Evolutionary conservation across 2,113 vertebrate species (phyloP), one percentile per base, ranked within the genome.

Genomic region (Chaetura pelagica): DNA sequence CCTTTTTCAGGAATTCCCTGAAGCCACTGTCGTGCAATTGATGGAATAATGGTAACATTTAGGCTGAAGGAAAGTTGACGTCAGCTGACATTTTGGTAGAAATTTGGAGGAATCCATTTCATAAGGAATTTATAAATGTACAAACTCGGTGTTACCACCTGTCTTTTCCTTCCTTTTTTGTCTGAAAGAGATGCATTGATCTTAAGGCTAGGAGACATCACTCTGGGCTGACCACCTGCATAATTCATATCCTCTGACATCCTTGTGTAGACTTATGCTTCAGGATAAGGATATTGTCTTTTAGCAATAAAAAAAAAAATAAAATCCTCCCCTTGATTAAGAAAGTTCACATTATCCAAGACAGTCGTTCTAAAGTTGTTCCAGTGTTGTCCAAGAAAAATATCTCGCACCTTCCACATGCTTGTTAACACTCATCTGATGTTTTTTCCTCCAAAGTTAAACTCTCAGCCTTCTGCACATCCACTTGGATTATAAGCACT

Each of bases 191-290:
- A 42, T 30, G 3, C 32, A 59, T 38, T 86, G 63, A 58, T 92
- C 90, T 93, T 88, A 92, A 95, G 72, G 30, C 68, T 57, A 17
- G 68, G 63, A 90, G 57, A 44, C 88, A 90, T 62, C 63, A 51
- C 29, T 81, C 38, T 77, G 59, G n/a, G 11, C 72, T 90, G 86
- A 55, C 23, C 79, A 59, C 14, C 44, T 90, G 63, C 68, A 71
- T 71, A 87, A 95, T 78, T 90, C 73, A 94, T 61, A 84, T 66
- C 19, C 29, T 93, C 59, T 88, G 67, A 55, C 68, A 87, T 48
- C 20, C 38, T 29, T 87, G 5, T 57, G 44, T 30, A 68, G 73
- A 77, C 48, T 38, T 34, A 12, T 26, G 18, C 89, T 90, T 90
- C 80, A 57, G 52, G 55, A 57, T 81, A n/a, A n/a, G n/a, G n/a